Evolutionary conservation across 2,113 vertebrate genomes (phyloP).

Genomic region (Furnarius figulus): DNA sequence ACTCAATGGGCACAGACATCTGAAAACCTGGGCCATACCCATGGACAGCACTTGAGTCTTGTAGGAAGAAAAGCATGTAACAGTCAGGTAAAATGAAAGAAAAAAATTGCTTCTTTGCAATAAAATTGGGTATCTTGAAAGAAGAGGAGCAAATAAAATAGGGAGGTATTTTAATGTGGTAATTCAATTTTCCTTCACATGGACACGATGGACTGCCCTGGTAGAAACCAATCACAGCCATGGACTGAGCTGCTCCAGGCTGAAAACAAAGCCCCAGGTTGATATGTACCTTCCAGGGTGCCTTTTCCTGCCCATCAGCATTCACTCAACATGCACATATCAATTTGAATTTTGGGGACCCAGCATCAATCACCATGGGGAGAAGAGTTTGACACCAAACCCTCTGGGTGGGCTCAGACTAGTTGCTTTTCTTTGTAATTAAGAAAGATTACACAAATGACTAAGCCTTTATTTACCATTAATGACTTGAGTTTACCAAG

Average conservation of each 20-base stretch:
- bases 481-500: neutral
- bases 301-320: neutral
- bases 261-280: neutral
- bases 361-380: neutral
- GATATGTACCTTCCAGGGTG: neutral
- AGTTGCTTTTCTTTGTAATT: conserved; percentile 43
- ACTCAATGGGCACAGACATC: neutral
- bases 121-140: neutral
- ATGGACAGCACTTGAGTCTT: neutral
- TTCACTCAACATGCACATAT: neutral
- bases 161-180: neutral
- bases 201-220: neutral
- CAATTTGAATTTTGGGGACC: neutral
- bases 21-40: neutral
- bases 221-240: neutral
- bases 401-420: conserved; percentile 40
- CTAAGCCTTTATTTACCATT: conserved; percentile 15
- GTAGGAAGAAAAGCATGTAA: neutral
- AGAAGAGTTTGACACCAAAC: neutral
- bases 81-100: neutral
- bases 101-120: neutral
- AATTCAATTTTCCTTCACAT: neutral
- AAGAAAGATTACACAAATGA: conserved; percentile 21
- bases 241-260: neutral
- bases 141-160: neutral